Evolutionary conservation across 2,113 vertebrate species (phyloP).

Genomic region (Myiozetetes cayanensis): DNA sequence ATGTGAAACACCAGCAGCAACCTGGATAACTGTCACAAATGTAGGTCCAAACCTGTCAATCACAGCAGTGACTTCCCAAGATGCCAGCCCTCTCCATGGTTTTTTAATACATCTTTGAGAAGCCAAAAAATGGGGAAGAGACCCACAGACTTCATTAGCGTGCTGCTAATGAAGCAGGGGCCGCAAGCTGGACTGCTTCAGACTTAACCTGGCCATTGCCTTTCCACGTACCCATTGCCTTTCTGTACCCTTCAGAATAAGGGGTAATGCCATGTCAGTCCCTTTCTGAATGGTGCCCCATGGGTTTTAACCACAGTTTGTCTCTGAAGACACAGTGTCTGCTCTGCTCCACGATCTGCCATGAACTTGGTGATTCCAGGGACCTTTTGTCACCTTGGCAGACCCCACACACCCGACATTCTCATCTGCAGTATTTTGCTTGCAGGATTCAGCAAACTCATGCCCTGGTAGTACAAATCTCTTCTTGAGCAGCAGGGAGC

Average conservation of each 20-base stretch:
- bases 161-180: background rate
- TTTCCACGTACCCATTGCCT: background rate
- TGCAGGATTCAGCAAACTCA: background rate
- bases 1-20: background rate
- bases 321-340: background rate
- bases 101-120: background rate
- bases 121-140: background rate
- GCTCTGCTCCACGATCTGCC: background rate
- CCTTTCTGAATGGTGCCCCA: background rate
- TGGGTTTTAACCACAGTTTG: background rate
- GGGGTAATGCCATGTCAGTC: rapidly evolving
- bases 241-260: background rate
- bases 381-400: background rate
- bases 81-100: background rate
- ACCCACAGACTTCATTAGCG: background rate
- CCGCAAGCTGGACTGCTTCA: background rate
- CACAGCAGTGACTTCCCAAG: background rate
- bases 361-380: background rate
- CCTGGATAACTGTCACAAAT: background rate
- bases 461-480: background rate
- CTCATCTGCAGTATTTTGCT: background rate
- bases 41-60: background rate
- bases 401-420: background rate
- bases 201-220: background rate
- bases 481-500: background rate